Percentiles rank a stretch among this genome's conserved stretches.
These are phyloP conservation scores for Zapornia atra DNA, from an alignment of 2,113 vertebrate genomes.

Conservation along the genomic window DNA sequence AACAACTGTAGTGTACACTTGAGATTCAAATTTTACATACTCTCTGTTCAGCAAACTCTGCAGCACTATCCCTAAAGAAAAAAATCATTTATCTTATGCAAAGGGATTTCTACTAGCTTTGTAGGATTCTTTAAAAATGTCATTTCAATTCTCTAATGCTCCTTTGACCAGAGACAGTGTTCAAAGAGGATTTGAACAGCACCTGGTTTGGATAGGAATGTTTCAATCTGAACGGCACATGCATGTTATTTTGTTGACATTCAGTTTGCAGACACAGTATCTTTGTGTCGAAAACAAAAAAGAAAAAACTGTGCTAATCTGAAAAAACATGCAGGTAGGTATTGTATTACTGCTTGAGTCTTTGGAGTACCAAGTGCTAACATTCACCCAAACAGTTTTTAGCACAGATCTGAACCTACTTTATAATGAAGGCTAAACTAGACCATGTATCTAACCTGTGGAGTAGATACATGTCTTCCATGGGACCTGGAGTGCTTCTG, in stretches of 20 bases:
- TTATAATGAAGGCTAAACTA: background rate
- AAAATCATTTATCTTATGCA: background rate
- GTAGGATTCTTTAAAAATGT: conserved; percentile 61
- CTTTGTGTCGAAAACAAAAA: background rate
- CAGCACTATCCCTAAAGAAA: background rate
- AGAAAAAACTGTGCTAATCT: background rate
- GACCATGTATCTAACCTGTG: background rate
- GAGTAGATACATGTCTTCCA: background rate
- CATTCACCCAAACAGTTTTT: background rate
- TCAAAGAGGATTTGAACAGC: conserved; percentile 42
- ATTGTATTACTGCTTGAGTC: background rate
- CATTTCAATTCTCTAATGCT: conserved; percentile 57
- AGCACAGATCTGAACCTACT: background rate
- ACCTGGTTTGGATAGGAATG: background rate
- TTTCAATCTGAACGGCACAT: background rate
- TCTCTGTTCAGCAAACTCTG: background rate
- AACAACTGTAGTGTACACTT: background rate
- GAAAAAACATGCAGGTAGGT: background rate
- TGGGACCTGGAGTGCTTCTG: background rate
- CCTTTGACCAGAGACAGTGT: conserved; percentile 45
- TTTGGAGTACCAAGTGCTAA: background rate
- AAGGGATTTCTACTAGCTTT: conserved; percentile 20
- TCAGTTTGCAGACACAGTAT: background rate
- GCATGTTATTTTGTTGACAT: background rate
- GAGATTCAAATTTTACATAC: background rate